A percentile compares a stretch with the other conserved stretches of the same genome.
Conservation (phyloP, 1,140 invertebrate species). For the Drosophila eugracilis region DNA sequence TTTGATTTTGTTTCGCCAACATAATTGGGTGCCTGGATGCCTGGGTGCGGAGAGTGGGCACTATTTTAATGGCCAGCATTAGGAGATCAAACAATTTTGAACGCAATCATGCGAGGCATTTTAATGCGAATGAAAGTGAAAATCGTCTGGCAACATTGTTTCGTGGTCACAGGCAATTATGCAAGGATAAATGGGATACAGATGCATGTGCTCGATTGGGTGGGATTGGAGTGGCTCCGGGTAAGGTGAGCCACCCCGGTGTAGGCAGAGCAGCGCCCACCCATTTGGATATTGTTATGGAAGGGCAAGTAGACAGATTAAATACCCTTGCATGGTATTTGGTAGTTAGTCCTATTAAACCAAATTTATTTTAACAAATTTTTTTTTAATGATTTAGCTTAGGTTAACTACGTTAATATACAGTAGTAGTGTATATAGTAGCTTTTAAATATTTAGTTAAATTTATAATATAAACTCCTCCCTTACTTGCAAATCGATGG, state of each 20-base stretch:
- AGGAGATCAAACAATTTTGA: conserved; percentile 82
- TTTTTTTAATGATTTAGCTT: no score
- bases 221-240: conserved; percentile 10
- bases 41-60: conserved; percentile 24
- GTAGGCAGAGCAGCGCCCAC: conserved; percentile 30
- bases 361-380: no score
- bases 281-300: conserved; percentile 6
- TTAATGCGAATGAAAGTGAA: conserved; percentile 84
- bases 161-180: conserved; percentile 69
- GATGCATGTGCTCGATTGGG: conserved; percentile 43
- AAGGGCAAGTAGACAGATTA: background rate
- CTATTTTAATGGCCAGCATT: conserved; percentile 80
- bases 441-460: no score
- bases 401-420: no score
- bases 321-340: background rate
- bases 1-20: conserved; percentile 79
- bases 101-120: conserved; percentile 81
- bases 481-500: background rate
- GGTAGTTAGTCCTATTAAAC: no score
- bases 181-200: conserved; percentile 73
- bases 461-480: no score
- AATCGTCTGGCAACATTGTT: conserved; percentile 65
- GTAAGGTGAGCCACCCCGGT: background rate
- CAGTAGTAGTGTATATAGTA: no score
- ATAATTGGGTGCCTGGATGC: conserved; percentile 64